Evolutionary conservation across 2,797 vertebrate genomes (phyloP).

Genomic region (Erethizon dorsatum): DNA sequence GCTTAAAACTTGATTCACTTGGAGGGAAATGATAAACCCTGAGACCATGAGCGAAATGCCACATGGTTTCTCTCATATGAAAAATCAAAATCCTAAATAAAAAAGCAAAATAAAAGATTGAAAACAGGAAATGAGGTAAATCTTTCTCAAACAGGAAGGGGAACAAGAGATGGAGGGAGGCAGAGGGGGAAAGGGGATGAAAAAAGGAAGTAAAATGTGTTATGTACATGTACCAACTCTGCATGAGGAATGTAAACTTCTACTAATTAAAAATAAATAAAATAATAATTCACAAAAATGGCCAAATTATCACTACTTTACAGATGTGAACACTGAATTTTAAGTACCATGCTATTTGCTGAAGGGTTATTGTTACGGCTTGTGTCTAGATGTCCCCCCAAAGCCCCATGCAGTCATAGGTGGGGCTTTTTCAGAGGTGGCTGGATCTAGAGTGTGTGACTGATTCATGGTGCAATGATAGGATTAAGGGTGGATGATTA

Average conservation of each 20-base stretch:
- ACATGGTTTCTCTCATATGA: not conserved
- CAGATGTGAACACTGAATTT: not conserved
- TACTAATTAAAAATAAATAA: not conserved
- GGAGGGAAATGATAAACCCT: not conserved
- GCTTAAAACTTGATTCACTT: not conserved
- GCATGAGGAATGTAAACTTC: not conserved
- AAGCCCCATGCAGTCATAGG: not conserved
- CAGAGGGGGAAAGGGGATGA: not conserved
- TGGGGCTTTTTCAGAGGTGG: not conserved
- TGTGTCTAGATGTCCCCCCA: not conserved
- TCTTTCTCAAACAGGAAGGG: not conserved
- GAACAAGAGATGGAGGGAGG: not conserved
- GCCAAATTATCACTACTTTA: not conserved
- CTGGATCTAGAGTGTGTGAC: not conserved
- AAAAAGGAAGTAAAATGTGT: not conserved
- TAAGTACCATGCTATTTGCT: not conserved
- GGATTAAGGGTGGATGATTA: not conserved
- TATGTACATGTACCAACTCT: not conserved
- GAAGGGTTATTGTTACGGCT: not conserved
- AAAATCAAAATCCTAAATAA: not conserved
- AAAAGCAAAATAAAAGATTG: not conserved
- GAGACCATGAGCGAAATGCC: not conserved
- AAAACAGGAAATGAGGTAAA: not conserved
- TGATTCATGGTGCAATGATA: not conserved
- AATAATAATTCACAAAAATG: not conserved